Evolutionary conservation across 2,797 vertebrate species (phyloP).

Genomic region (Pogonophryne albipinna): DNA sequence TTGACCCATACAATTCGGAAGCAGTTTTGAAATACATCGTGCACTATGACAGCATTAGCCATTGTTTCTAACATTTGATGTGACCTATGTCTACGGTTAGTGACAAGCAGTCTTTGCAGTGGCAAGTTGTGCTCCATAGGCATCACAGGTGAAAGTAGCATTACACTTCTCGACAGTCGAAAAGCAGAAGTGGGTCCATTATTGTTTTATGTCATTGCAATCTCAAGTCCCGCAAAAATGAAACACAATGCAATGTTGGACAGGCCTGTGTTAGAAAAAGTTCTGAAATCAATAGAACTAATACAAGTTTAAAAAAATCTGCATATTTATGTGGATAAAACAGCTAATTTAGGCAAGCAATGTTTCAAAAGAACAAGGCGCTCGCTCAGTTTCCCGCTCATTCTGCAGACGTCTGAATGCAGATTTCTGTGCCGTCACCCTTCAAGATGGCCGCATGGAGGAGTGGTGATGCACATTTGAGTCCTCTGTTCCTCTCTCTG

Average conservation of each 20-base stretch:
- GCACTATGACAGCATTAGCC: background rate
- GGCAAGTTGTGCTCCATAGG: background rate
- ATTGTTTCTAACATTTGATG: background rate
- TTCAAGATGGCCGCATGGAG: slow-evolving; percentile 43
- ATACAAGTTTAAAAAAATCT: background rate
- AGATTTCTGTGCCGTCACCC: slow-evolving; percentile 11
- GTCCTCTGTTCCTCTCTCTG: slow-evolving; percentile 32
- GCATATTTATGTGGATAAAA: background rate
- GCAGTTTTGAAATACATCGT: background rate
- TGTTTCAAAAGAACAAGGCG: background rate
- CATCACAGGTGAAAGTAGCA: background rate
- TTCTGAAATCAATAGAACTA: background rate
- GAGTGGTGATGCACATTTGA: slow-evolving; percentile 11
- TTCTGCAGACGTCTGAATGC: background rate
- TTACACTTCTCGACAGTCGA: background rate
- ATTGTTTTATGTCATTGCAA: too few species aligned
- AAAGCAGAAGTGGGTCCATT: background rate
- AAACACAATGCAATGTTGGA: too few species aligned
- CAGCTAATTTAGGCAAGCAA: background rate
- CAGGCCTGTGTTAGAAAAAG: too few species aligned
- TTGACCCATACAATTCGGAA: too few species aligned
- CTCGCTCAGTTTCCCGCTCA: background rate
- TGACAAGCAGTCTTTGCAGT: background rate
- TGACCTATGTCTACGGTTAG: background rate
- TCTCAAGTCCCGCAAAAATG: too few species aligned